A percentile compares a stretch with the other conserved stretches of the same genome.
These are phyloP conservation scores for Ceratina calcarata DNA, from an alignment of 1,140 invertebrate genomes.

Conservation along the genomic window DNA sequence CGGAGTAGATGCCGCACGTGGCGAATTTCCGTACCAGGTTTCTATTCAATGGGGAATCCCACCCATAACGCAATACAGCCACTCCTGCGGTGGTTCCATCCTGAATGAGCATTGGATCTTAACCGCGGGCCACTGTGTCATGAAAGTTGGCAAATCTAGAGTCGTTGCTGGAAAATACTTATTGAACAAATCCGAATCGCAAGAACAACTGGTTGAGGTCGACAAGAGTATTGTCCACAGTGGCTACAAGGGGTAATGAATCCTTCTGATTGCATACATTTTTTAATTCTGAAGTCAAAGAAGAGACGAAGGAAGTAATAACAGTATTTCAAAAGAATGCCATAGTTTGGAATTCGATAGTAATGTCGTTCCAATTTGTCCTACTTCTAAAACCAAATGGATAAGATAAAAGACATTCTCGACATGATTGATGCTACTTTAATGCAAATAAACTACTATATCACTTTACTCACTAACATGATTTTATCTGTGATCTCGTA, in stretches of 20 bases:
- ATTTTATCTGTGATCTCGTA: conserved; percentile 48
- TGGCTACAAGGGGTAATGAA: conserved; percentile 47
- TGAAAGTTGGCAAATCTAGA: conserved; percentile 5
- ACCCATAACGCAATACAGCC: conserved; percentile 54
- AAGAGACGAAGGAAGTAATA: no score
- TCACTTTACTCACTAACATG: neutral
- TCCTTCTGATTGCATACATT: neutral
- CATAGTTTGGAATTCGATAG: neutral
- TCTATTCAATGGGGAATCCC: conserved; percentile 64
- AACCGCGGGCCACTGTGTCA: conserved; percentile 80
- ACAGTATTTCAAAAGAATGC: no score
- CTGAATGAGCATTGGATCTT: conserved; percentile 76
- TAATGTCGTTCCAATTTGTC: neutral
- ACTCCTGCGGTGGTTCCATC: conserved; percentile 81
- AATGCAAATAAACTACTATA: neutral
- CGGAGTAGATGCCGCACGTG: conserved; percentile 59
- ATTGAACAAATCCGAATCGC: conserved; percentile 66
- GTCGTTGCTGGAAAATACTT: conserved; percentile 48
- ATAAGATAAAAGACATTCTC: neutral
- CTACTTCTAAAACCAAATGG: neutral
- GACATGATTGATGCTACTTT: neutral
- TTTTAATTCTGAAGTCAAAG: neutral
- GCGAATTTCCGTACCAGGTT: conserved; percentile 76
- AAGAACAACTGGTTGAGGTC: conserved; percentile 77
- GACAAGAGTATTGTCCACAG: conserved; percentile 59